These are phyloP conservation scores for Cistogaster globosa DNA, from an alignment of 2,888 invertebrate species.

Conservation along the genomic window DNA sequence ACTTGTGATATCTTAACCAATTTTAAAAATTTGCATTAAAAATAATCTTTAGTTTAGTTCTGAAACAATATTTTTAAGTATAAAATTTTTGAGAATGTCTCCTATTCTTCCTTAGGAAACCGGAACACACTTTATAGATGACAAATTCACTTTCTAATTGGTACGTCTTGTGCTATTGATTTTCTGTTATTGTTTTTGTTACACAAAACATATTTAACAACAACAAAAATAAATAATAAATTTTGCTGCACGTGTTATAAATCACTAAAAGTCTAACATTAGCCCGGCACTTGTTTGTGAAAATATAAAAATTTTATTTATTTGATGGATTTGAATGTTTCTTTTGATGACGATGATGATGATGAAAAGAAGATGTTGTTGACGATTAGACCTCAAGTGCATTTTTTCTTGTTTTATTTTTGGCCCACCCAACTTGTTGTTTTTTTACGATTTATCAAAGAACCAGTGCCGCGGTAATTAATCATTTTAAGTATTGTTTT, in stretches of 20 bases:
- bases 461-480: constrained; percentile 59
- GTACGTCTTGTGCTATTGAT: not conserved
- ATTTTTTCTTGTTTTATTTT: not conserved
- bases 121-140: no score
- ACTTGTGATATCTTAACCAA: no score
- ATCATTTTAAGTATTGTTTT: constrained; percentile 56
- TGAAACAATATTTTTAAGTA: no score
- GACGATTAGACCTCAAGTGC: constrained; percentile 26
- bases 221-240: constrained; percentile 4
- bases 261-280: constrained; percentile 62
- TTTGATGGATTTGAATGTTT: constrained; percentile 58
- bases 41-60: no score
- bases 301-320: constrained; percentile 14
- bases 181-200: not conserved
- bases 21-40: no score
- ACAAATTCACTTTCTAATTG: no score
- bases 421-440: constrained; percentile 53
- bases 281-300: constrained; percentile 46
- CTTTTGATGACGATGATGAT: constrained; percentile 51
- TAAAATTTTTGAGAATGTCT: no score
- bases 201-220: constrained; percentile 13
- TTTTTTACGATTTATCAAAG: constrained; percentile 23
- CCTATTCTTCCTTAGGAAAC: no score
- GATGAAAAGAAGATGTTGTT: constrained; percentile 13
- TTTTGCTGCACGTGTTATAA: constrained; percentile 43